These are phyloP conservation scores for Acanthurus tractus DNA, from an alignment of 2,797 vertebrate genomes.

Conservation along the genomic window DNA sequence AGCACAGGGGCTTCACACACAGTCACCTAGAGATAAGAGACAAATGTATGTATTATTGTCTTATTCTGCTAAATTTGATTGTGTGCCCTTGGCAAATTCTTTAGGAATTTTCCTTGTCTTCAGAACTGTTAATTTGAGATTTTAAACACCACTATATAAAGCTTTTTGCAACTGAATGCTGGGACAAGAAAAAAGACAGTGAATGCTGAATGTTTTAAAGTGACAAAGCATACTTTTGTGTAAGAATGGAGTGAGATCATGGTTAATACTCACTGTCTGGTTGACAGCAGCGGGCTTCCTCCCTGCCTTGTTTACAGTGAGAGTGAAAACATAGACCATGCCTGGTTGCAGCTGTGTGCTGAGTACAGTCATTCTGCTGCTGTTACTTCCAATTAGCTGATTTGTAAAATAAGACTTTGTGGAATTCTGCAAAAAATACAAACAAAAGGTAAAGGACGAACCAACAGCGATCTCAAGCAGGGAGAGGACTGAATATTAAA, in stretches of 20 bases:
- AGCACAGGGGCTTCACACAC: conserved; percentile 70
- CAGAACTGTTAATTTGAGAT: not conserved
- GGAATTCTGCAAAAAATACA: conserved; percentile 66
- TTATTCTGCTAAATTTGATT: not conserved
- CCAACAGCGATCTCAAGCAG: not conserved
- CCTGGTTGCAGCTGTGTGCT: conserved; percentile 62
- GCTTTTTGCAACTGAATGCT: not conserved
- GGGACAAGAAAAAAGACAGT: not conserved
- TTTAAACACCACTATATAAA: not conserved
- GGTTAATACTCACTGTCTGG: conserved; percentile 79
- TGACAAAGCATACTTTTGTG: not conserved
- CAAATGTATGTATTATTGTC: not conserved
- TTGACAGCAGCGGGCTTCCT: conserved; percentile 70
- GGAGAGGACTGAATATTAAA: not conserved
- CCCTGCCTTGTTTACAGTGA: conserved; percentile 82
- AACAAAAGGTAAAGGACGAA: conserved; percentile 7
- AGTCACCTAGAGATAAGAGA: conserved; percentile 74
- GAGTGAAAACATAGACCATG: conserved; percentile 75
- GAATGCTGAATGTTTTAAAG: not conserved
- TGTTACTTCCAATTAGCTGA: conserved; percentile 39
- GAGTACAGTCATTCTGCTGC: conserved; percentile 68
- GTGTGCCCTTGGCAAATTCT: not conserved
- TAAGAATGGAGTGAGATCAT: not conserved
- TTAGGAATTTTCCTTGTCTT: not conserved
- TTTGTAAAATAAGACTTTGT: conserved; percentile 28